A percentile compares a stretch with the other conserved stretches of the same genome.
phyloP scores from a whole-genome alignment of 2,888 invertebrate genomes.

The Eubasilissa splendida region DNA sequence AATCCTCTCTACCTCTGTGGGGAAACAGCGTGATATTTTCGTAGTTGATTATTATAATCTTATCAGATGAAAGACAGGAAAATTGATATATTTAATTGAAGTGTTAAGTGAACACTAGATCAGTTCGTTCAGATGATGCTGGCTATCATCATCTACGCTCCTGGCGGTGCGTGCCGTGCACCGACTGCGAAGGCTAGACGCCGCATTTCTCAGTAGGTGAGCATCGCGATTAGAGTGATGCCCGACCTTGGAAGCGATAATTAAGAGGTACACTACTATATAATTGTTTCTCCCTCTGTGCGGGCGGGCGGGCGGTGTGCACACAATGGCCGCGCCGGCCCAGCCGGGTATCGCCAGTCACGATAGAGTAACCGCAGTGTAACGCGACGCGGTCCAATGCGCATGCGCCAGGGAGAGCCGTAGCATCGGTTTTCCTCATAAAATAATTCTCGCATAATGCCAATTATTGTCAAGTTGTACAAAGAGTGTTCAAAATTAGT shows the following conservation, averaged over 20 bases:
- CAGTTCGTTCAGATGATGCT: too few relatives aligned
- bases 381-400: constrained; percentile 12
- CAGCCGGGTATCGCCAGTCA: constrained; percentile 14
- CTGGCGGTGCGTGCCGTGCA: neutral
- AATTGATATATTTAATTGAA: too few relatives aligned
- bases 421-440: neutral
- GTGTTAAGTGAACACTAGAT: too few relatives aligned
- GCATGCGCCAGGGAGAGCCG: neutral
- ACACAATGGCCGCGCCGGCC: neutral
- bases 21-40: too few relatives aligned
- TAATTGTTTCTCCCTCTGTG: constrained; percentile 27
- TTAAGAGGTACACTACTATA: constrained; percentile 39
- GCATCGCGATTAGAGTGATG: constrained; percentile 4
- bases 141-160: too few relatives aligned
- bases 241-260: constrained; percentile 39
- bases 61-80: too few relatives aligned
- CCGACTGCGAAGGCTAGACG: neutral
- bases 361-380: constrained; percentile 38
- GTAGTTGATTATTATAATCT: too few relatives aligned
- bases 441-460: too few relatives aligned
- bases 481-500: neutral
- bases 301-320: constrained; percentile 2
- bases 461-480: neutral
- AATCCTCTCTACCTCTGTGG: too few relatives aligned
- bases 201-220: constrained; percentile 27